phyloP scores from a whole-genome alignment of 1,140 invertebrate genomes.

The Diprion similis region DNA sequence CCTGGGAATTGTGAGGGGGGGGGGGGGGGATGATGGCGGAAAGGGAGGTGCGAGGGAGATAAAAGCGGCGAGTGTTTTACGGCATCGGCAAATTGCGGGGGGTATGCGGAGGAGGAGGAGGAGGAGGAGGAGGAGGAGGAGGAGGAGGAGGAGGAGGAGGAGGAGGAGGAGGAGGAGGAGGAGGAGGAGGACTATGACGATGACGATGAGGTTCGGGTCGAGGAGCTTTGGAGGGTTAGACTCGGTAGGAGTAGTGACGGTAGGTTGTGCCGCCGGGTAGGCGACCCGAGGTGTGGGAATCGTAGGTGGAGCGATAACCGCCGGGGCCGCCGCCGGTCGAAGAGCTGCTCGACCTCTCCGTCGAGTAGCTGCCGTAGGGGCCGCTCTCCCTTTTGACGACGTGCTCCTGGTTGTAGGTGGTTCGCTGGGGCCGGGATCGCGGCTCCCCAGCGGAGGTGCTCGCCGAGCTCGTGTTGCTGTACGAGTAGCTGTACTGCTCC shows the following conservation, averaged over 20 bases:
- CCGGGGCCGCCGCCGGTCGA: slow-evolving; percentile 74
- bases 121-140: background rate
- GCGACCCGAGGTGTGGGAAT: slow-evolving; percentile 75
- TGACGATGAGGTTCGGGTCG: slow-evolving; percentile 12
- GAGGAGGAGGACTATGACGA: background rate
- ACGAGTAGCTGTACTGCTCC: slow-evolving; percentile 84
- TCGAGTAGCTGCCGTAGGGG: slow-evolving; percentile 72
- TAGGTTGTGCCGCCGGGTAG: slow-evolving; percentile 81
- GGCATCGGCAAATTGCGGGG: background rate
- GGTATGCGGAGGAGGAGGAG: background rate
- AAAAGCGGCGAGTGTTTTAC: no score
- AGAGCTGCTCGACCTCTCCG: slow-evolving; percentile 73
- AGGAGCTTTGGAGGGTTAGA: slow-evolving; percentile 62
- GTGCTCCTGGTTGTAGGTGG: slow-evolving; percentile 67
- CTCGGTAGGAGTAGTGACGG: slow-evolving; percentile 84
- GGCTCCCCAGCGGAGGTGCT: slow-evolving; percentile 61
- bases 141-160: background rate
- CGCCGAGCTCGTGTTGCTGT: slow-evolving; percentile 66
- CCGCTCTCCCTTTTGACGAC: slow-evolving; percentile 71
- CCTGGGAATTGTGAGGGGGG: background rate
- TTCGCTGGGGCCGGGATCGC: slow-evolving; percentile 65
- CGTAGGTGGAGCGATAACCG: slow-evolving; percentile 79
- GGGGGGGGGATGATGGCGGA: background rate
- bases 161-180: background rate
- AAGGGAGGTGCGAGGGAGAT: background rate